A percentile compares a stretch with the other conserved stretches of the same genome.
Evolutionary conservation across 2,888 invertebrate species (phyloP).

Genomic region (Drosophila emarginata): DNA sequence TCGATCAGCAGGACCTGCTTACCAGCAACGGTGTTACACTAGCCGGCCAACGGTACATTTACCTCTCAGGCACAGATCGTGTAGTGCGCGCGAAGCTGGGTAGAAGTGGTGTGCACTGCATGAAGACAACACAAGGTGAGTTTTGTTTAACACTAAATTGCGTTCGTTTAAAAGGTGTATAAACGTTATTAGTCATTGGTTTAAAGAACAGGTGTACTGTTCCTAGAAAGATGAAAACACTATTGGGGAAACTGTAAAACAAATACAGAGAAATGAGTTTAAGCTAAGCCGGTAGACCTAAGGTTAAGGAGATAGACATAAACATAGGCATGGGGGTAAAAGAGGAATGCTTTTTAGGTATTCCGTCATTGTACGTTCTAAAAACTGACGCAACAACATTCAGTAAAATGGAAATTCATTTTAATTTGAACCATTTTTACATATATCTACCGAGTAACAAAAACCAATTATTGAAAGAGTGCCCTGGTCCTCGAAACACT

Average conservation of each 20-base stretch:
- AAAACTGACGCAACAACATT: no score
- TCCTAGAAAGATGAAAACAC: no score
- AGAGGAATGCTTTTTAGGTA: no score
- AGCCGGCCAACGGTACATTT: constrained; percentile 96
- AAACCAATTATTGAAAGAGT: background rate
- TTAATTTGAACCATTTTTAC: background rate
- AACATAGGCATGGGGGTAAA: no score
- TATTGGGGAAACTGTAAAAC: no score
- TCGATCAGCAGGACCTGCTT: constrained; percentile 94
- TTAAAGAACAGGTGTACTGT: no score
- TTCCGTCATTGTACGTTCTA: no score
- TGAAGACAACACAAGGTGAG: constrained; percentile 96
- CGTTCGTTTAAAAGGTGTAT: background rate
- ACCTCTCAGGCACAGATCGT: constrained; percentile 96
- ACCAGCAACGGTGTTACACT: constrained; percentile 95
- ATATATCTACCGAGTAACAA: background rate
- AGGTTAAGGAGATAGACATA: no score
- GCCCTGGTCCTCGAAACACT: background rate
- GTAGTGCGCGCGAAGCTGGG: constrained; percentile 96
- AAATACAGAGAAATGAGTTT: no score
- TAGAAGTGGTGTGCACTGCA: constrained; percentile 97
- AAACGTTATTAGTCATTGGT: background rate
- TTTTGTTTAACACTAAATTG: constrained; percentile 5
- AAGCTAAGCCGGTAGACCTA: no score
- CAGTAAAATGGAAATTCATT: background rate